phyloP scores from a whole-genome alignment of 2,888 invertebrate genomes.

The Tachina lurida region DNA sequence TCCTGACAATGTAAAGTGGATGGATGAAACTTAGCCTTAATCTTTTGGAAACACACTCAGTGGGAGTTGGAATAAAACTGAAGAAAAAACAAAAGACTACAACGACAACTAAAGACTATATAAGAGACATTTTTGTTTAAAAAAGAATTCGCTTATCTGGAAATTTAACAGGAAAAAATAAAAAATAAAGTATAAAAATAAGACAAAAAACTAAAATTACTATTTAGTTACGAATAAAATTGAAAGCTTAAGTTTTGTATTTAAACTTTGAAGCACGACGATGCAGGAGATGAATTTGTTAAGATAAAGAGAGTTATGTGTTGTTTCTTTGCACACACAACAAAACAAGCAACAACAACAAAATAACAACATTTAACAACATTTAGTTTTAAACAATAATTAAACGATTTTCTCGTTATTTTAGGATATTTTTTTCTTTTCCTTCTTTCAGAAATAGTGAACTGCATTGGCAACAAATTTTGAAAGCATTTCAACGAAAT shows the following conservation, averaged over 20 bases:
- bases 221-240: conserved; percentile 50
- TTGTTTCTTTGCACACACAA: no score
- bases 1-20: conserved; percentile 66
- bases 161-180: conserved; percentile 19
- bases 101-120: conserved; percentile 30
- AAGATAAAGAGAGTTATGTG: conserved; percentile 45
- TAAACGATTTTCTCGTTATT: conserved; percentile 40
- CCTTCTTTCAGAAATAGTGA: background rate
- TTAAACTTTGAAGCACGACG: conserved; percentile 61
- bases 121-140: conserved; percentile 42
- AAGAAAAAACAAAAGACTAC: conserved; percentile 12
- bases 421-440: background rate
- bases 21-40: conserved; percentile 63
- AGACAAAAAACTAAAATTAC: conserved; percentile 48
- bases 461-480: conserved; percentile 4
- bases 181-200: conserved; percentile 6
- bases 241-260: conserved; percentile 68
- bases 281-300: conserved; percentile 65
- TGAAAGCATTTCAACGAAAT: conserved; percentile 31
- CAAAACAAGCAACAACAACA: conserved; percentile 15
- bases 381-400: conserved; percentile 56
- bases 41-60: conserved; percentile 51
- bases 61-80: conserved; percentile 62
- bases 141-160: conserved; percentile 52
- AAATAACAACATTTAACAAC: conserved; percentile 18